Evolutionary conservation across 2,888 invertebrate species (phyloP).

Genomic region (Perizoma affinitatum): DNA sequence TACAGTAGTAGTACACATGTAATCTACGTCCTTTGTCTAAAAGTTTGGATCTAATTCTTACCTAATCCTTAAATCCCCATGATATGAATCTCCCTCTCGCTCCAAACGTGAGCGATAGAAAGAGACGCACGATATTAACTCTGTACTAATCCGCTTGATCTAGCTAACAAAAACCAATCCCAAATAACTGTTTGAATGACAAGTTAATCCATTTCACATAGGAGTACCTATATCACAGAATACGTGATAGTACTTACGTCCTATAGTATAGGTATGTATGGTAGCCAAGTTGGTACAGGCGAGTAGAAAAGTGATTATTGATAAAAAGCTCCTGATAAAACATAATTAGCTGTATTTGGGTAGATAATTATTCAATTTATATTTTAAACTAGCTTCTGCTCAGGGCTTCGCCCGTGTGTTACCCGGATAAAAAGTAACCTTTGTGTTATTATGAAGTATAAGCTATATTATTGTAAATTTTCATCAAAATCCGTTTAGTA

Average conservation of each 20-base stretch:
- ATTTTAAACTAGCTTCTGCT: too few relatives aligned
- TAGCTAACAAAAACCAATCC: constrained; percentile 40
- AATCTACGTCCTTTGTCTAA: too few relatives aligned
- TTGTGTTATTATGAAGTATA: too few relatives aligned
- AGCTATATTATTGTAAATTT: too few relatives aligned
- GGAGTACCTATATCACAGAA: neutral
- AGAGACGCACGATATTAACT: constrained; percentile 10
- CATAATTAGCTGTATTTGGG: too few relatives aligned
- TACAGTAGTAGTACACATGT: too few relatives aligned
- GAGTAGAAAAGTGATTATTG: constrained; percentile 7
- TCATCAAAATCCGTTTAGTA: too few relatives aligned
- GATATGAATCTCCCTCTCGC: constrained; percentile 12
- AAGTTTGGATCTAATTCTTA: constrained; percentile 9
- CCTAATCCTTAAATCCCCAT: constrained; percentile 23
- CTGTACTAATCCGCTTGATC: constrained; percentile 30
- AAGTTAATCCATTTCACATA: constrained; percentile 46
- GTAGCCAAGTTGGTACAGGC: constrained; percentile 23
- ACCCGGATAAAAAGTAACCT: too few relatives aligned
- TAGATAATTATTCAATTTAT: too few relatives aligned
- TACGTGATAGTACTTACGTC: too few relatives aligned
- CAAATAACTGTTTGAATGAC: constrained; percentile 47
- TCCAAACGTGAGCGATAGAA: constrained; percentile 11
- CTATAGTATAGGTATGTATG: constrained; percentile 7
- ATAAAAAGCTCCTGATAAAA: too few relatives aligned
- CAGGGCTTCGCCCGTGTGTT: too few relatives aligned